Evolutionary conservation across 2,113 vertebrate genomes (phyloP).

Genomic region (Felis chaus): DNA sequence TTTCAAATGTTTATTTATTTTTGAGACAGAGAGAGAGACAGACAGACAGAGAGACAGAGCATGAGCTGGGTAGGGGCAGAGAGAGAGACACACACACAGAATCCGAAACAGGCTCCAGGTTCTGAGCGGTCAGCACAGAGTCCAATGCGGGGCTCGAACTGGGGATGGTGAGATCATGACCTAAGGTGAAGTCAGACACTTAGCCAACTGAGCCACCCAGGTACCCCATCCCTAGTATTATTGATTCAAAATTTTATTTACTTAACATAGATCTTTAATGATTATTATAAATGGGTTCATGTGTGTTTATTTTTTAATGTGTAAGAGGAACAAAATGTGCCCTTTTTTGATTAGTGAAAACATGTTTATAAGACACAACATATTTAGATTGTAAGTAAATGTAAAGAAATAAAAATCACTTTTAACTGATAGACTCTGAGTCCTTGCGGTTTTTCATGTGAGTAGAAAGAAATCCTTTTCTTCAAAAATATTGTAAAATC

Average conservation of each 20-base stretch:
- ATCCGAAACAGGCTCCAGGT: no score
- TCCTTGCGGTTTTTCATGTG: background rate
- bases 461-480: background rate
- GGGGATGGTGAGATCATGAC: no score
- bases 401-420: background rate
- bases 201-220: no score
- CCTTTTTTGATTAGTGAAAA: background rate
- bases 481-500: background rate
- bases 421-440: background rate
- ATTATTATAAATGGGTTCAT: background rate
- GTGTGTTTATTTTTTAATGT: slow-evolving; percentile 33
- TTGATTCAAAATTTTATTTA: slow-evolving; percentile 14
- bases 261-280: background rate
- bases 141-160: no score
- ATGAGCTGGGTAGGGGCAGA: no score
- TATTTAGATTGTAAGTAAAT: background rate
- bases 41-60: no score
- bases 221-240: background rate
- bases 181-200: no score
- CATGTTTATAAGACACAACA: background rate
- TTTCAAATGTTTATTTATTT: no score
- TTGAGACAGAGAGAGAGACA: no score
- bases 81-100: no score
- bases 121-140: no score
- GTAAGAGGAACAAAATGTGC: background rate